Percentiles rank a stretch among this genome's conserved stretches.
Conservation (phyloP, 2,113 vertebrate genomes). For the Ginglymostoma cirratum region DNA sequence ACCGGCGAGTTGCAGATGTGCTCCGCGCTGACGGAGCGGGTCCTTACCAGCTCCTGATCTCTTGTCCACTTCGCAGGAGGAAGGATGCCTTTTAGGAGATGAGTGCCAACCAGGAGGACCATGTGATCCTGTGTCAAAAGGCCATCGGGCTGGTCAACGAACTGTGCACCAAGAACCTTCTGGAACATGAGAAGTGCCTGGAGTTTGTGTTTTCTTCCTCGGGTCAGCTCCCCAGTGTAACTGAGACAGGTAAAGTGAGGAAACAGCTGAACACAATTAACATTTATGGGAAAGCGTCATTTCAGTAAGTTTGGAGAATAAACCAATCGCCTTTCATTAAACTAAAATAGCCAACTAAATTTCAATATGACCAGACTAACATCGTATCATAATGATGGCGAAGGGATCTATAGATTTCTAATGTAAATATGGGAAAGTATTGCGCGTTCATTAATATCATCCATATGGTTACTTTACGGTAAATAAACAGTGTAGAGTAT, state of each 20-base stretch:
- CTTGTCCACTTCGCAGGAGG: neutral
- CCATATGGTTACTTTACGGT: neutral
- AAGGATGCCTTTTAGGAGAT: slow-evolving; percentile 55
- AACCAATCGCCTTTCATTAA: neutral
- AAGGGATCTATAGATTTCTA: neutral
- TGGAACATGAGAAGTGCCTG: slow-evolving; percentile 56
- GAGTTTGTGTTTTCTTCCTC: slow-evolving; percentile 54
- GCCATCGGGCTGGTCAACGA: slow-evolving; percentile 53
- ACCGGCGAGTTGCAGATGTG: slow-evolving; percentile 6
- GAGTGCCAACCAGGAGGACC: slow-evolving; percentile 49
- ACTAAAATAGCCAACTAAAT: neutral
- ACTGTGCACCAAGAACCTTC: slow-evolving; percentile 51
- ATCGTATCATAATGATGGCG: neutral
- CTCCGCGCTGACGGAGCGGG: slow-evolving; percentile 27
- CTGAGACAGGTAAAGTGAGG: slow-evolving; percentile 54
- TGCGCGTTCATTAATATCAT: neutral
- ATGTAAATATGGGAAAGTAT: neutral
- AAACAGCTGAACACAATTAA: neutral
- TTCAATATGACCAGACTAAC: neutral
- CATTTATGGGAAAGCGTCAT: neutral
- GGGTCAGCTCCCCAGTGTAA: slow-evolving; percentile 52
- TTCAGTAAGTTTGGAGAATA: neutral
- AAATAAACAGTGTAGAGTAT: neutral
- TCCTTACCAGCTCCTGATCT: neutral
- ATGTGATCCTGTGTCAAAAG: slow-evolving; percentile 50